These are phyloP conservation scores for Tapera naevia DNA, from an alignment of 2,797 vertebrate genomes.

Conservation along the genomic window DNA sequence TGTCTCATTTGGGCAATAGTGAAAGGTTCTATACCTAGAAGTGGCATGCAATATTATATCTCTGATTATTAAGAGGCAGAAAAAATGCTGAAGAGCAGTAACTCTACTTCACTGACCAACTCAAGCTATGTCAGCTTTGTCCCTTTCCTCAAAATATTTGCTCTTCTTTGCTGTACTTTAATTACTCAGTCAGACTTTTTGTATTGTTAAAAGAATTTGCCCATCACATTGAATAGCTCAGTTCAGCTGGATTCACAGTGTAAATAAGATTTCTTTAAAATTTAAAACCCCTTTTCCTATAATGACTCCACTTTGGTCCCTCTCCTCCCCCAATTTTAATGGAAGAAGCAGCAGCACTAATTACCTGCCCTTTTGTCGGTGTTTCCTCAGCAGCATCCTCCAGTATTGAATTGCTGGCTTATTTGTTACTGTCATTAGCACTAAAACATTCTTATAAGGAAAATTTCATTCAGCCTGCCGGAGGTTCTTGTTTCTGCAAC, in stretches of 20 bases:
- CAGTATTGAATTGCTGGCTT: slow-evolving; percentile 3
- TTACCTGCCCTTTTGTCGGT: slow-evolving; percentile 40
- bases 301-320: neutral
- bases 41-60: neutral
- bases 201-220: slow-evolving; percentile 42
- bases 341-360: slow-evolving; percentile 51
- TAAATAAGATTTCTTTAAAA: slow-evolving; percentile 24
- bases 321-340: neutral
- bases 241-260: slow-evolving; percentile 28
- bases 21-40: neutral
- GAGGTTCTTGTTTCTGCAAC: slow-evolving; percentile 41
- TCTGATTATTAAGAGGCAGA: neutral
- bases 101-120: neutral
- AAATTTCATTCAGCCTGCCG: slow-evolving; percentile 34
- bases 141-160: slow-evolving; percentile 32
- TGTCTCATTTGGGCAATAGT: neutral
- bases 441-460: slow-evolving; percentile 35
- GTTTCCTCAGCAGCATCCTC: slow-evolving; percentile 15
- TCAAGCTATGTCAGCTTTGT: neutral
- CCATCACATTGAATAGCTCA: slow-evolving; percentile 53
- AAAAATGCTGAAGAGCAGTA: neutral
- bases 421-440: slow-evolving; percentile 42
- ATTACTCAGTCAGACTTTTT: neutral
- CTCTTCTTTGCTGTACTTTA: slow-evolving; percentile 6
- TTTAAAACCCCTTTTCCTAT: slow-evolving; percentile 21